Base-by-base conservation (phyloP, 2,113 vertebrate genomes). In the Cebus imitator region DNA sequence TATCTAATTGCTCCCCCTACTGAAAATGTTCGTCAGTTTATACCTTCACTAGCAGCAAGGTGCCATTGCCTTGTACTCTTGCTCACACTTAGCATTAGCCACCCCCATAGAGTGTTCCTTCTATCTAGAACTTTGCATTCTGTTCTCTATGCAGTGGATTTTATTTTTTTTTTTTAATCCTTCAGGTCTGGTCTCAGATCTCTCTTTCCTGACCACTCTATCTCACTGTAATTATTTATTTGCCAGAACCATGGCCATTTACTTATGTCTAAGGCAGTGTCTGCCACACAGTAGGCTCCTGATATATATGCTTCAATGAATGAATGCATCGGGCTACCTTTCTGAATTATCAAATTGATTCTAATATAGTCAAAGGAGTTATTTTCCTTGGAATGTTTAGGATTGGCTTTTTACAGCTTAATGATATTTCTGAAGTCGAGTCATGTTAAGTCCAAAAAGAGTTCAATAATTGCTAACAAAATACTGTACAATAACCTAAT, bases 21-120 rank as follows among this genome's bases (percentile, higher is more conserved):
- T 78, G 50, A 84, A 96, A 57, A 84, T 52, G 70, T 79, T 94
- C 55, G 80, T 8, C 12, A 20, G 13, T 81, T 83, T 97, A 48
- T 81, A 52, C 87, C 82, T 91, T 52, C 30, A 75, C 40, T n/a
- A 87, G 57, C 32, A 55, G 32, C 40, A 50, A 75, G 16, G 90
- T 43, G 32, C 12, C 37, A 35, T 23, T 96, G 43, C 43, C 43
- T 6, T 43, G 43, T 57, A 35, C 18, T 18, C 45, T 87, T 83
- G 12, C 21, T 89, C 18, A 95, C 30, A 68, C 20, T 64, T 43
- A 83, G 64, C n/a, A 35, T 73, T 68, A 82, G 12, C n/a, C 12
- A 35, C 17, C 37, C 16, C 16, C 68, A 35, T 13, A 45, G 70
- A 86, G 55, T 95, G 52, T 50, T 79, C 45, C 86, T 95, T 79